Evolutionary conservation across 2,888 invertebrate genomes (phyloP), one percentile per base, ranked within the genome.

Genomic region (Drosophila stalkeri): DNA sequence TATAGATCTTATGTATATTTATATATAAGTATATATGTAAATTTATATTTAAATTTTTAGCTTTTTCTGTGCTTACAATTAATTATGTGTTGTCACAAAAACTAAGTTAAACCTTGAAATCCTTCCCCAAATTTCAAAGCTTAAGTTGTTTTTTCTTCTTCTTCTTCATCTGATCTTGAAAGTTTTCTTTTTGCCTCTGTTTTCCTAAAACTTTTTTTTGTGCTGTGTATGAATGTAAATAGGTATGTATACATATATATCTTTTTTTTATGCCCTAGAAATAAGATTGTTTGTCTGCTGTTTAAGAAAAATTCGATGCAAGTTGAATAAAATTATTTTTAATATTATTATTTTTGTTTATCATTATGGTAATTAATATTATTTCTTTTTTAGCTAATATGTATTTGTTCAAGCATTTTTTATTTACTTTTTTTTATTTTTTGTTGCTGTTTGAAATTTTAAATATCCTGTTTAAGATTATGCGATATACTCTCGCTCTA

Each of bases 41-140:
- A 69, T 44, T 62, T 68, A 59, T 59, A 49, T 47, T 70, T 67
- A 64, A 47, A 61, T 61, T 65, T 65, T 74, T 51, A 39, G 57
- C 61, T 64, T 76, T 76, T 54, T 12, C 12, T 47, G 80, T 75
- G 77, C 77, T 72, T 87, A 68, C 52, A 44, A 69, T 63, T 77
- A 44, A 69, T 63, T 77, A 66, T n/a, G 68, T 79, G 61, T 64
- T 73, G 37, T 77, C 62, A 44, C 72, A 81, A 85, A 82, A 89
- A 92, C 92, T 86, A 87, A 91, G 87, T 89, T 82, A 89, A 89
- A 89, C 90, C 89, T 91, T 91, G 91, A 91, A 93, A 91, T 92
- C 92, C 93, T 93, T 93, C 93, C 93, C 93, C 93, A 93, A 92
- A 93, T 90, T 92, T 90, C 91, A 92, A 92, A 86, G 91, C 83